Evolutionary conservation across 2,113 vertebrate species (phyloP).

Genomic region (Talpa occidentalis): DNA sequence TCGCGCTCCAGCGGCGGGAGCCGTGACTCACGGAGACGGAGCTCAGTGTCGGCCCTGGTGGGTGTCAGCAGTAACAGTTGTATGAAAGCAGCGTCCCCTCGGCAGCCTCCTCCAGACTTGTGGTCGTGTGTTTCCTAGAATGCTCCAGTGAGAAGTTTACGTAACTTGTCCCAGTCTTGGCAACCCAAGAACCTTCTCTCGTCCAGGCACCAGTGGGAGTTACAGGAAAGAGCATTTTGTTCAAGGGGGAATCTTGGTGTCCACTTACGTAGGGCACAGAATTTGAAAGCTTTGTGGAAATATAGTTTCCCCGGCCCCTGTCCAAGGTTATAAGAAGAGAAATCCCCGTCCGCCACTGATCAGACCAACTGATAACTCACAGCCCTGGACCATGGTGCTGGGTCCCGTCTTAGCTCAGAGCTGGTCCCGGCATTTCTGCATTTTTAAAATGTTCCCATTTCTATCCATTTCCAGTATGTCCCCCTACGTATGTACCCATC

Average conservation of each 20-base stretch:
- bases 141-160: conserved; percentile 59
- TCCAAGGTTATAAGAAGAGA: no score
- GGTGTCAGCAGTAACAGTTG: conserved; percentile 65
- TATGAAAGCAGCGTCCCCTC: conserved; percentile 16
- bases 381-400: no score
- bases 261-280: no score
- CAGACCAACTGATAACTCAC: no score
- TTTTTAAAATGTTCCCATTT: no score
- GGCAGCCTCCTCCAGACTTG: conserved; percentile 12
- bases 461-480: no score
- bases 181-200: neutral
- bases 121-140: conserved; percentile 70
- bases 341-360: no score
- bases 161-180: conserved; percentile 42
- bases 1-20: conserved; percentile 29
- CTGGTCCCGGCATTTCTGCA: no score
- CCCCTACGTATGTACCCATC: no score
- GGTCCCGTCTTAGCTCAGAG: no score
- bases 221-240: neutral
- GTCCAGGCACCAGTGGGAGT: neutral
- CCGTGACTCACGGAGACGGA: conserved; percentile 51
- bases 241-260: conserved; percentile 12
- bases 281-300: no score
- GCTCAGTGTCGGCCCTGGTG: conserved; percentile 58
- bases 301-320: no score